Evolutionary conservation across 37 sponge, comb jelly and placozoan species (phyloP).

Genomic region (Halichondria panicea): DNA sequence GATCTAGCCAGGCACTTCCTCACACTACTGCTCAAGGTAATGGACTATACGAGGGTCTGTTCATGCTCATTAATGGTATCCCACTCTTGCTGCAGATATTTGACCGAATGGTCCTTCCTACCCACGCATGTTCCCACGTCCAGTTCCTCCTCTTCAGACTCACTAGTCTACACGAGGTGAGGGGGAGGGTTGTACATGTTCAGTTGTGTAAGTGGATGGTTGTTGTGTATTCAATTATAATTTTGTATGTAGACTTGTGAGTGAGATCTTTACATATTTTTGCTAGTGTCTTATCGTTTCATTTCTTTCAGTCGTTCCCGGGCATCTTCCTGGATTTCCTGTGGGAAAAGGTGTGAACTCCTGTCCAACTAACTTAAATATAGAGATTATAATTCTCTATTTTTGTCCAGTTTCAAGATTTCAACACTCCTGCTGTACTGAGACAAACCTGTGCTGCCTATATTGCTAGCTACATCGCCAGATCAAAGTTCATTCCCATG

Average conservation of each 20-base stretch:
- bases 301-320: slow-evolving; percentile 43
- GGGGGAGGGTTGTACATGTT: no score
- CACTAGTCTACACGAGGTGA: slow-evolving; percentile 58
- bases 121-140: slow-evolving; percentile 76
- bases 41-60: not conserved
- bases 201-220: no score
- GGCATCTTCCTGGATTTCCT: slow-evolving; percentile 60
- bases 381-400: not conserved
- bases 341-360: slow-evolving; percentile 50
- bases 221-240: no score
- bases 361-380: no score
- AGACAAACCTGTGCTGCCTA: slow-evolving; percentile 66
- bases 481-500: slow-evolving; percentile 76
- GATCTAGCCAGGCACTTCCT: slow-evolving; percentile 7
- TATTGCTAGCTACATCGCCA: slow-evolving; percentile 83
- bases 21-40: not conserved
- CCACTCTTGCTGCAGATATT: slow-evolving; percentile 40
- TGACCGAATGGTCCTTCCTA: slow-evolving; percentile 60
- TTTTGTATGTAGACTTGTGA: no score
- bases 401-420: slow-evolving; percentile 45
- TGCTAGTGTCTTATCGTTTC: no score
- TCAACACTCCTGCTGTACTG: slow-evolving; percentile 53
- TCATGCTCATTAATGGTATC: not conserved
- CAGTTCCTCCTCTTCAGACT: slow-evolving; percentile 82
- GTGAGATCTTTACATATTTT: no score